Conservation (phyloP, 2,797 vertebrate species). For the Sebastes wilsoni region DNA sequence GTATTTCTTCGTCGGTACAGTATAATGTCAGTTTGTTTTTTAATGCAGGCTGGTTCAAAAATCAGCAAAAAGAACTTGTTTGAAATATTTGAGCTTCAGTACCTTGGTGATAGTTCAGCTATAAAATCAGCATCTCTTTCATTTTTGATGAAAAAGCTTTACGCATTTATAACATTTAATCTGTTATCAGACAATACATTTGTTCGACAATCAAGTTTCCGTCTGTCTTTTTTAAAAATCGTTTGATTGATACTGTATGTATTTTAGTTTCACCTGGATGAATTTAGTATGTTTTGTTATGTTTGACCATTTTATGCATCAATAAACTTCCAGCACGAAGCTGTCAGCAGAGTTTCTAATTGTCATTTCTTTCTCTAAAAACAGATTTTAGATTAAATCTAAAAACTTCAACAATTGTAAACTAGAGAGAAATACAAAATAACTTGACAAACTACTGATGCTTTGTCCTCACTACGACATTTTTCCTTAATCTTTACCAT, state of each 20-base stretch:
- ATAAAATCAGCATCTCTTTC: not conserved
- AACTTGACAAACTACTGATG: too few relatives aligned
- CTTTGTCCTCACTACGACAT: too few relatives aligned
- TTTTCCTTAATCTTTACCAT: too few relatives aligned
- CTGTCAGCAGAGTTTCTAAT: too few relatives aligned
- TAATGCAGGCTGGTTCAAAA: not conserved
- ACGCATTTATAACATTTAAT: not conserved
- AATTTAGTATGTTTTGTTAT: not conserved
- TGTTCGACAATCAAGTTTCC: not conserved
- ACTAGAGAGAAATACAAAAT: too few relatives aligned
- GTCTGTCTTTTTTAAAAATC: not conserved
- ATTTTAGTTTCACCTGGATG: not conserved
- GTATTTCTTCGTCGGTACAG: not conserved
- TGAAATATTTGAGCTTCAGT: not conserved
- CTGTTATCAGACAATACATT: not conserved
- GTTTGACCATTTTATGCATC: not conserved
- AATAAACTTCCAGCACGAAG: not conserved
- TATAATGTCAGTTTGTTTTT: accelerated
- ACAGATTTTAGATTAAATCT: too few relatives aligned
- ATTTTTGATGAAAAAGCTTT: not conserved
- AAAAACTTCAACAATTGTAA: too few relatives aligned
- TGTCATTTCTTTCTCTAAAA: too few relatives aligned
- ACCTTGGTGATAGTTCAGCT: not conserved
- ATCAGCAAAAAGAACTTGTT: not conserved
- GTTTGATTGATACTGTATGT: not conserved